Percentiles rank a stretch among this genome's conserved stretches.
phyloP scores from a whole-genome alignment of 2,888 invertebrate species.

The Hymenopus coronatus region DNA sequence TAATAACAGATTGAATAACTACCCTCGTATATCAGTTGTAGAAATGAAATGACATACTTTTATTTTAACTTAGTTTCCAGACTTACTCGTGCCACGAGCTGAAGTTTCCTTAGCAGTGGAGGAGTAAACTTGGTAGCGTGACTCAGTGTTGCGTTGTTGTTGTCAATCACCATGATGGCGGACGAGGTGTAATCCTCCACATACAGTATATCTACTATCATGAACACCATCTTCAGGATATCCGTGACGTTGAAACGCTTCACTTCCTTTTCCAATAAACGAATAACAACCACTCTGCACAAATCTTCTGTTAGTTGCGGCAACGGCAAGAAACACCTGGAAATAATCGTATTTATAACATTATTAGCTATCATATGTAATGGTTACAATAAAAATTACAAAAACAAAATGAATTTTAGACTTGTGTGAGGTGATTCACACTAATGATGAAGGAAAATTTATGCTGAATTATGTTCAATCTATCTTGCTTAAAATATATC shows the following conservation, averaged over 20 bases:
- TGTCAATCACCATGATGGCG: conserved; percentile 39
- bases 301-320: conserved; percentile 4
- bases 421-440: no score
- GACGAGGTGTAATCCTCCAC: conserved; percentile 44
- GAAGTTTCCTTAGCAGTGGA: conserved; percentile 42
- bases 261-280: conserved; percentile 27
- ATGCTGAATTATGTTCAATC: no score
- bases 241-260: conserved; percentile 44
- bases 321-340: conserved; percentile 1
- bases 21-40: no score
- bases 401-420: no score
- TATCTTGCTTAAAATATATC: no score
- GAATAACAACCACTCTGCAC: background rate
- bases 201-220: conserved; percentile 45
- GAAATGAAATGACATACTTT: no score
- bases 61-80: background rate
- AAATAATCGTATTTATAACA: background rate
- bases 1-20: no score
- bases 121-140: conserved; percentile 44
- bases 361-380: no score
- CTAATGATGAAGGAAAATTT: no score
- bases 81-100: conserved; percentile 25
- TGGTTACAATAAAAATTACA: no score
- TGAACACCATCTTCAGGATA: conserved; percentile 43
- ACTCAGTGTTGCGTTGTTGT: conserved; percentile 42